These are phyloP conservation scores for Uropetala carovei DNA, from an alignment of 2,888 invertebrate species.

Conservation along the genomic window DNA sequence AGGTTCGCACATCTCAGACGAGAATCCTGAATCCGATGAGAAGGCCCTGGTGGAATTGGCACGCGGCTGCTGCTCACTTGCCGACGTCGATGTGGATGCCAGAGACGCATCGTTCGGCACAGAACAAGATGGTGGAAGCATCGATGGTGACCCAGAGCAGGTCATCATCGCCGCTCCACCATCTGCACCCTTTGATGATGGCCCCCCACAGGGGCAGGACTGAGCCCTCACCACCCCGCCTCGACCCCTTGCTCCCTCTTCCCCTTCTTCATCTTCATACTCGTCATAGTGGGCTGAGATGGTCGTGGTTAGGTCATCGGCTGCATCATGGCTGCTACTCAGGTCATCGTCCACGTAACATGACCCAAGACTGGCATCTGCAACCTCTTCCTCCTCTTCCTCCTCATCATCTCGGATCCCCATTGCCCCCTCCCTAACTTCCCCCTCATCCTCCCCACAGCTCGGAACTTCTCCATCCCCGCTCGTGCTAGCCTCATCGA, in stretches of 20 bases:
- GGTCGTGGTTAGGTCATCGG: slow-evolving; percentile 24
- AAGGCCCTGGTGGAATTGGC: slow-evolving; percentile 75
- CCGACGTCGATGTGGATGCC: slow-evolving; percentile 68
- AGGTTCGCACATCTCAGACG: slow-evolving; percentile 76
- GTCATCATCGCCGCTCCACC: slow-evolving; percentile 68
- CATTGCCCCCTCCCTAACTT: background rate
- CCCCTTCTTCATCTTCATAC: slow-evolving; percentile 37
- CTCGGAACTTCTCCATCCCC: background rate
- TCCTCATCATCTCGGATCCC: background rate
- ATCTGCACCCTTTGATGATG: slow-evolving; percentile 18
- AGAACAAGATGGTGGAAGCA: slow-evolving; percentile 65
- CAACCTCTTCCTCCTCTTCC: slow-evolving; percentile 34
- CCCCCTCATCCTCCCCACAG: too few species aligned
- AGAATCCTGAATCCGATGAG: slow-evolving; percentile 77
- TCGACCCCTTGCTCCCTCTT: background rate
- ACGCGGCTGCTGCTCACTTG: slow-evolving; percentile 72
- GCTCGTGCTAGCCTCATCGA: slow-evolving; percentile 51
- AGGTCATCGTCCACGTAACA: slow-evolving; percentile 5
- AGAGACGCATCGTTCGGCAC: slow-evolving; percentile 68
- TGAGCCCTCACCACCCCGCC: background rate
- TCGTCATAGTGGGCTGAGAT: slow-evolving; percentile 45
- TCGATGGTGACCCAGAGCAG: slow-evolving; percentile 73
- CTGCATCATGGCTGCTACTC: background rate
- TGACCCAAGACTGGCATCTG: background rate
- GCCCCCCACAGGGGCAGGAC: background rate